These are phyloP conservation scores for Spatula clypeata DNA, from an alignment of 2,797 vertebrate genomes.

Conservation along the genomic window DNA sequence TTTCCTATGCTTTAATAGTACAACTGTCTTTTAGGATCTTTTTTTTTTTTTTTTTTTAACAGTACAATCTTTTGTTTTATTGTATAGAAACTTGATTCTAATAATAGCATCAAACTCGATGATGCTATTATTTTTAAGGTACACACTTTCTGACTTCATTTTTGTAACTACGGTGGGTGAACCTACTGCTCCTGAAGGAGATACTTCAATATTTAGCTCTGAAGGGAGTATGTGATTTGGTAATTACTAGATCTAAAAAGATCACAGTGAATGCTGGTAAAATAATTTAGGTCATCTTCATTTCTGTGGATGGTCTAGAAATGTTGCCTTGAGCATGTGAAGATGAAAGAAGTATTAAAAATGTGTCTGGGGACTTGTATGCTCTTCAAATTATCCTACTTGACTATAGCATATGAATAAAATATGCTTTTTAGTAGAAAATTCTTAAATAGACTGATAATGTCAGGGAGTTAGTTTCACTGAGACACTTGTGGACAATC, in stretches of 20 bases:
- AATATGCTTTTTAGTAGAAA: constrained; percentile 2
- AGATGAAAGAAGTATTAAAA: constrained; percentile 50
- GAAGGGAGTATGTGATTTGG: not conserved
- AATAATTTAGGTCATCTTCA: constrained; percentile 59
- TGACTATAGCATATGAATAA: constrained; percentile 5
- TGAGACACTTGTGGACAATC: not conserved
- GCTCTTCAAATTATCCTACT: not conserved
- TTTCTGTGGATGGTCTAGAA: constrained; percentile 56
- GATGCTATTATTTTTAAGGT: not conserved
- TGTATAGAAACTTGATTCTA: not conserved
- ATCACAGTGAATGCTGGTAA: constrained; percentile 55
- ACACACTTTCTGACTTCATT: not conserved
- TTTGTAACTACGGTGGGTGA: not conserved
- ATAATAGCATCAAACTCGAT: not conserved
- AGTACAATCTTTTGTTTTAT: not conserved
- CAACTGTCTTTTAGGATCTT: not conserved
- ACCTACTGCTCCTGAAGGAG: not conserved
- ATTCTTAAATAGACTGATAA: not conserved
- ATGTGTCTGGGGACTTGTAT: not conserved
- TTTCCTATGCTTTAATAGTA: not conserved
- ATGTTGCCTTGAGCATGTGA: constrained; percentile 47
- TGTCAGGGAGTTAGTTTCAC: not conserved
- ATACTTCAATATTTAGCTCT: not conserved
- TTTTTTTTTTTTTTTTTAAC: not conserved
- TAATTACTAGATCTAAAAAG: constrained; percentile 65